Evolutionary conservation across 2,888 invertebrate genomes (phyloP).

Genomic region (Meandrusa payeni): DNA sequence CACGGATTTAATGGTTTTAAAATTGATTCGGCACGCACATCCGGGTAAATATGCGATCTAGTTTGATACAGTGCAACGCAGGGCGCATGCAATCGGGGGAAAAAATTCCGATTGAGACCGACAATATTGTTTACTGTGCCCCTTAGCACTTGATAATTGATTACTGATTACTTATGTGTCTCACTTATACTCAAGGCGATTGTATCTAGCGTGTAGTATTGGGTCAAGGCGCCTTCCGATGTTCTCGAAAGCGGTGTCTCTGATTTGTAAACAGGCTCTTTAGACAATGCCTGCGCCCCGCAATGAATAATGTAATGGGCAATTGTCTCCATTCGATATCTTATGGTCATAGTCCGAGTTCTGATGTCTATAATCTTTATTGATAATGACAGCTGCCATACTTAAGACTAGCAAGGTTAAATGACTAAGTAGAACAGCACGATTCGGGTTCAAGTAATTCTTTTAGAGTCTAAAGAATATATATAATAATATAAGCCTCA

Average conservation of each 20-base stretch:
- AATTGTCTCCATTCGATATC: constrained; percentile 35
- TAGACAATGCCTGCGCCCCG: constrained; percentile 42
- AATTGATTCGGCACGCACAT: no score
- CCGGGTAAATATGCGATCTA: no score
- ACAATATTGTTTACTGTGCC: constrained; percentile 21
- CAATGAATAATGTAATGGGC: constrained; percentile 41
- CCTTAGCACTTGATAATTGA: constrained; percentile 30
- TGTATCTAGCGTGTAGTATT: constrained; percentile 38
- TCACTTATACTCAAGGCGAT: constrained; percentile 32
- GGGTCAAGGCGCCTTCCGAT: constrained; percentile 53
- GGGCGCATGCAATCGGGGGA: no score
- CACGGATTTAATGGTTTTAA: no score
- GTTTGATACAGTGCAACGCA: no score
- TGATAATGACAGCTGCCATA: not conserved
- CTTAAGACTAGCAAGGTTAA: no score
- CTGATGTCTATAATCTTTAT: not conserved
- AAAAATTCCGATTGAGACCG: constrained; percentile 4
- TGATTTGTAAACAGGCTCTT: constrained; percentile 47
- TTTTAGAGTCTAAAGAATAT: no score
- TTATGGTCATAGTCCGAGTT: not conserved
- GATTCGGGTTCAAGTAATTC: no score
- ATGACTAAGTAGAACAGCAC: no score
- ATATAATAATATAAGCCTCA: no score
- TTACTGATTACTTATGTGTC: constrained; percentile 31
- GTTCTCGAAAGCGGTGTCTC: constrained; percentile 49